Evolutionary conservation across 2,113 vertebrate genomes (phyloP).

Genomic region (Columba livia): DNA sequence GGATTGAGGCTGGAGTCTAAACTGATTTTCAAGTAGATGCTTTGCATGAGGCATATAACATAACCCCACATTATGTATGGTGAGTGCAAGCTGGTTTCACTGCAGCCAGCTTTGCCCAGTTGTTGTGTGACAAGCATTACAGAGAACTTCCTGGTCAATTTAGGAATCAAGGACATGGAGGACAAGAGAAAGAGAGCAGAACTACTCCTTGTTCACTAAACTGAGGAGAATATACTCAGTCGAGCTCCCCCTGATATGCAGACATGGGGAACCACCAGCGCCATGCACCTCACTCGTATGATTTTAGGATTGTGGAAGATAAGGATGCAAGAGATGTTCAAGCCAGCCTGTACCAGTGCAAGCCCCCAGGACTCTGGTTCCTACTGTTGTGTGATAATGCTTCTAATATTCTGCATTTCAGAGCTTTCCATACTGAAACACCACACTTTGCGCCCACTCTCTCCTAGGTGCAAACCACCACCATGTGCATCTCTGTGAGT

Average conservation of each 20-base stretch:
- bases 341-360: background rate
- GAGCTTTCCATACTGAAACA: background rate
- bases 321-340: background rate
- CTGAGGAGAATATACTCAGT: background rate
- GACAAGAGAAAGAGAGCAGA: background rate
- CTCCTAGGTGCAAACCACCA: slow-evolving; percentile 95
- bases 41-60: background rate
- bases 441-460: background rate
- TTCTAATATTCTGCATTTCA: background rate
- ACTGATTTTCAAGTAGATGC: background rate
- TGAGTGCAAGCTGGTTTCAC: background rate
- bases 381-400: background rate
- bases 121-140: background rate
- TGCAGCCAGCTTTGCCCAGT: background rate
- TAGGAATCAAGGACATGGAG: background rate
- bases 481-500: slow-evolving; percentile 99
- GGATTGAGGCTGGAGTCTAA: background rate
- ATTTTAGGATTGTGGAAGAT: background rate
- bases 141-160: background rate
- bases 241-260: background rate
- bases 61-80: background rate
- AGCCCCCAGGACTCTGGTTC: background rate
- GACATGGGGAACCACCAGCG: background rate
- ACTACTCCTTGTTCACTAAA: background rate
- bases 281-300: background rate